These are phyloP conservation scores for Plumapathes pennacea DNA, from an alignment of 92 coral and sea anemone genomes.

Conservation along the genomic window DNA sequence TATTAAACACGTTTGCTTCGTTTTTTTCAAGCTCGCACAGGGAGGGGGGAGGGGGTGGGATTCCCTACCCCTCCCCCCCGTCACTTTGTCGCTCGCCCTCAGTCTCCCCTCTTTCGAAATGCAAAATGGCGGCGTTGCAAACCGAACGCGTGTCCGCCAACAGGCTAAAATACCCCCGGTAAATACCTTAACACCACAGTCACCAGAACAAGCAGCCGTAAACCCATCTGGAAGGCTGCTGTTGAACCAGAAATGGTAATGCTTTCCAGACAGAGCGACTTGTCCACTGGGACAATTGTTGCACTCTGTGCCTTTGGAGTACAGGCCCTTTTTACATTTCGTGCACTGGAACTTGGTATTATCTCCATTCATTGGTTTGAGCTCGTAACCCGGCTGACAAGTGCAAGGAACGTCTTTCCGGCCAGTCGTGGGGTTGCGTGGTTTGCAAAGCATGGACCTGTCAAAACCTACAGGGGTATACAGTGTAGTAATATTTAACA, in stretches of 20 bases:
- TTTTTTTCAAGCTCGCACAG: no score
- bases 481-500: no score
- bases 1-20: no score
- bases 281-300: slow-evolving; percentile 53
- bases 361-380: background rate
- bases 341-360: slow-evolving; percentile 7
- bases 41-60: no score
- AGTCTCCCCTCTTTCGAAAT: no score
- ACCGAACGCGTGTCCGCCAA: background rate
- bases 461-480: no score
- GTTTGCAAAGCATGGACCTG: no score
- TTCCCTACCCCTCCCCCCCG: no score
- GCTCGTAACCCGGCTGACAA: slow-evolving; percentile 72
- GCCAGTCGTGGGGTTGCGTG: no score
- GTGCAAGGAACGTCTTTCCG: slow-evolving; percentile 19
- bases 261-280: slow-evolving; percentile 76
- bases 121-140: no score
- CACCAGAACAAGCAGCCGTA: slow-evolving; percentile 59
- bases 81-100: no score
- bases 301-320: slow-evolving; percentile 58
- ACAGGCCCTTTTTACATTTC: slow-evolving; percentile 36
- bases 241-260: slow-evolving; percentile 51
- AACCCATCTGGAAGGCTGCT: slow-evolving; percentile 61
- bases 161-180: background rate
- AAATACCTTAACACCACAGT: slow-evolving; percentile 58